phyloP scores from a whole-genome alignment of 2,888 invertebrate genomes.

The Cheilosia scutellata region DNA sequence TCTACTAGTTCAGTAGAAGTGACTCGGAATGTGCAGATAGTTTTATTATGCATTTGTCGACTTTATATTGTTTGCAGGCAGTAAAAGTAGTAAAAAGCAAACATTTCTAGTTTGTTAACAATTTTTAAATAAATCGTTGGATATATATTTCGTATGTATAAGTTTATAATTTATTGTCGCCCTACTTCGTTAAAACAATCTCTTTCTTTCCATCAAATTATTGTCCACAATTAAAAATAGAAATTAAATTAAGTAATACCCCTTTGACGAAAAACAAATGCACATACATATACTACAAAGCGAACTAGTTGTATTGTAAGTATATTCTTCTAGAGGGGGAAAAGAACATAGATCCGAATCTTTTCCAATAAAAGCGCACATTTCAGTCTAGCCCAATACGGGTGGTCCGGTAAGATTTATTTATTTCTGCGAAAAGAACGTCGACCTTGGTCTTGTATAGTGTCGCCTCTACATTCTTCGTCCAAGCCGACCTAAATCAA shows the following conservation, averaged over 20 bases:
- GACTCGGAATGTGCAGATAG: too few relatives aligned
- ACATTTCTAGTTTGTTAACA: neutral
- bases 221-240: conserved; percentile 53
- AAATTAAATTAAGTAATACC: conserved; percentile 46
- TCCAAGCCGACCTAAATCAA: conserved; percentile 80
- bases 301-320: neutral
- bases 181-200: conserved; percentile 22
- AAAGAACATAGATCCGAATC: conserved; percentile 10
- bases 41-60: too few relatives aligned
- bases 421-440: conserved; percentile 81
- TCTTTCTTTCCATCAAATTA: conserved; percentile 26
- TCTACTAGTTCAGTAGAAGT: too few relatives aligned
- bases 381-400: conserved; percentile 26
- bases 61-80: too few relatives aligned
- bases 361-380: conserved; percentile 38
- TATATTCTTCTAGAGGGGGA: conserved; percentile 5
- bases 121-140: conserved; percentile 2
- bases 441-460: conserved; percentile 80
- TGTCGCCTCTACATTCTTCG: conserved; percentile 80
- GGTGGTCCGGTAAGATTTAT: conserved; percentile 13
- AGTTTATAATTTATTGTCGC: conserved; percentile 56
- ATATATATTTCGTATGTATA: neutral
- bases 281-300: conserved; percentile 33
- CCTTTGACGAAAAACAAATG: conserved; percentile 51
- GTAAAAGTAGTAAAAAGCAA: too few relatives aligned